Percentiles rank a stretch among this genome's conserved stretches.
These are phyloP conservation scores for Electrona antarctica DNA, from an alignment of 2,113 vertebrate species.

Conservation along the genomic window DNA sequence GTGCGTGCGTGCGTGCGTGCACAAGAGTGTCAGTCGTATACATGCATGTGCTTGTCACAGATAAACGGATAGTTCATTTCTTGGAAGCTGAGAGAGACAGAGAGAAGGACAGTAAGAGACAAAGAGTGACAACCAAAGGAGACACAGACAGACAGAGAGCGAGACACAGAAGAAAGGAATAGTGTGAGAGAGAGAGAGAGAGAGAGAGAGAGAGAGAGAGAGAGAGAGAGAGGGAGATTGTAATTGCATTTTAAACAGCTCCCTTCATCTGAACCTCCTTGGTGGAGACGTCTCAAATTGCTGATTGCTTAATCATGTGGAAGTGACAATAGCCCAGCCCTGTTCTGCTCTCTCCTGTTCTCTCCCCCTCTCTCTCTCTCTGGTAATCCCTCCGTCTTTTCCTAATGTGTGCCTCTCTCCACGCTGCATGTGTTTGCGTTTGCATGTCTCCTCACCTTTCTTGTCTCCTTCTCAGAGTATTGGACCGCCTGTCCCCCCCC, in stretches of 20 bases:
- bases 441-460: conserved; percentile 46
- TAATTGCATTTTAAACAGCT: conserved; percentile 72
- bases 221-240: conserved; percentile 12
- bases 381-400: conserved; percentile 37
- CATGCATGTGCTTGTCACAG: background rate
- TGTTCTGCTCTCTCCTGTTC: conserved; percentile 76
- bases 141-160: background rate
- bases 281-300: conserved; percentile 86
- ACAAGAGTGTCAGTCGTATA: background rate
- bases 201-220: conserved; percentile 20
- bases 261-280: conserved; percentile 89
- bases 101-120: background rate
- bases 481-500: conserved; percentile 28
- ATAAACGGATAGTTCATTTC: background rate
- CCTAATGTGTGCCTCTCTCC: conserved; percentile 36
- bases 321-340: conserved; percentile 89
- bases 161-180: background rate
- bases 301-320: conserved; percentile 97
- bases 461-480: conserved; percentile 43
- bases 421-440: conserved; percentile 50
- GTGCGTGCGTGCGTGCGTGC: background rate
- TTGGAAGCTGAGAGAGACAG: background rate
- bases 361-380: conserved; percentile 32
- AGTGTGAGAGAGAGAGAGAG: background rate
- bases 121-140: background rate